Evolutionary conservation across 1,140 invertebrate species (phyloP).

Genomic region (Pseudomyrmex pallidus): DNA sequence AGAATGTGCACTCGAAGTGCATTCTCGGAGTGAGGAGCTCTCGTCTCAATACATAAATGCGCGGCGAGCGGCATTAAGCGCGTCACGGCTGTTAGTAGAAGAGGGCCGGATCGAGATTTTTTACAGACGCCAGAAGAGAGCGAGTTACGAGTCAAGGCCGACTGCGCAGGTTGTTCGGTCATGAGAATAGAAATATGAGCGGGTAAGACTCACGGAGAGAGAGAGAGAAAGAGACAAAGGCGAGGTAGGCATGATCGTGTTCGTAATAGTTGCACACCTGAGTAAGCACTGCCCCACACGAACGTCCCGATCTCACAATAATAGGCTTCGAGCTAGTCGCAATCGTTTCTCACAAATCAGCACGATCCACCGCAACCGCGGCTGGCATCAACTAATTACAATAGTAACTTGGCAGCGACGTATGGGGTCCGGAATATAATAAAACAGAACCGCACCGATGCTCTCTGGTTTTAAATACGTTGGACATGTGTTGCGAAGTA

Average conservation of each 20-base stretch:
- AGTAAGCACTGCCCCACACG: slow-evolving; percentile 34
- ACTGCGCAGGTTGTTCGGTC: slow-evolving; percentile 70
- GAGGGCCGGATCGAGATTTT: slow-evolving; percentile 67
- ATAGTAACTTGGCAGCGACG: slow-evolving; percentile 49
- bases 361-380: slow-evolving; percentile 21
- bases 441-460: slow-evolving; percentile 31
- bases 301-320: slow-evolving; percentile 51
- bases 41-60: slow-evolving; percentile 57
- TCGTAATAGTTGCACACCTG: slow-evolving; percentile 55
- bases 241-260: slow-evolving; percentile 30
- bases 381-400: slow-evolving; percentile 37
- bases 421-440: slow-evolving; percentile 19
- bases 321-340: slow-evolving; percentile 42
- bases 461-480: not conserved
- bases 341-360: slow-evolving; percentile 45
- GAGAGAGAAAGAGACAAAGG: not conserved
- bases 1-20: slow-evolving; percentile 20
- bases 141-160: slow-evolving; percentile 75
- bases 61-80: slow-evolving; percentile 55
- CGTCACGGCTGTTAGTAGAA: slow-evolving; percentile 69
- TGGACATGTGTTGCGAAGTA: not conserved
- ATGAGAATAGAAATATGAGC: slow-evolving; percentile 74
- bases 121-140: slow-evolving; percentile 73
- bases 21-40: slow-evolving; percentile 9
- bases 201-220: not conserved